These are phyloP conservation scores for Entomobrya proxima DNA, from an alignment of 2,888 invertebrate species.

Conservation along the genomic window DNA sequence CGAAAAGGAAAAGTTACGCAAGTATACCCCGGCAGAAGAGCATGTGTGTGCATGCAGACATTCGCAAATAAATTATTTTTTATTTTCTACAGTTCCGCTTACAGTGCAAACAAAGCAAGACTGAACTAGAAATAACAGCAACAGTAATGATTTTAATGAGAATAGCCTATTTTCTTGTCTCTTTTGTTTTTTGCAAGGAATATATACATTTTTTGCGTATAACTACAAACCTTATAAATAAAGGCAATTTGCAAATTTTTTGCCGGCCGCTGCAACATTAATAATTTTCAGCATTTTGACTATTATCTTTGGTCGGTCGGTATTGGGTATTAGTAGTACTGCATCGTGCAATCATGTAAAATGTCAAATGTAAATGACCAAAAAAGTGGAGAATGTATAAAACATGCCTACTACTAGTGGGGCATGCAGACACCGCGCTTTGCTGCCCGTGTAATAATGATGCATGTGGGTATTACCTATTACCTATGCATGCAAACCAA, in stretches of 20 bases:
- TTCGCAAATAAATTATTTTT: slow-evolving; percentile 27
- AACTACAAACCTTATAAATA: too few species aligned
- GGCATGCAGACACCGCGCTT: not conserved
- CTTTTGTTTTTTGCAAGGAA: not conserved
- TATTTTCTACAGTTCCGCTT: not conserved
- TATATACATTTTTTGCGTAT: too few species aligned
- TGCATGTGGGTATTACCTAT: not conserved
- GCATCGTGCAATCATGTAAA: slow-evolving; percentile 42
- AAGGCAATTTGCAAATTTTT: slow-evolving; percentile 19
- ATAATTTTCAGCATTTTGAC: not conserved
- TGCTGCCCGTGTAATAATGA: not conserved
- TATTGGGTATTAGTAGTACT: not conserved
- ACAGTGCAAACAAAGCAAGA: not conserved
- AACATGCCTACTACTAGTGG: not conserved
- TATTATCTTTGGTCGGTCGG: too few species aligned
- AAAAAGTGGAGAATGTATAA: not conserved
- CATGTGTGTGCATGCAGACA: not conserved
- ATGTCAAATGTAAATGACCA: slow-evolving; percentile 63
- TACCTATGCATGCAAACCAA: not conserved
- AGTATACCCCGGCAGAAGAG: slow-evolving; percentile 15
- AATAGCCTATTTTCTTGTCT: slow-evolving; percentile 37
- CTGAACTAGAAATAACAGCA: too few species aligned
- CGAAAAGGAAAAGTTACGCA: slow-evolving; percentile 5
- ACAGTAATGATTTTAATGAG: slow-evolving; percentile 34
- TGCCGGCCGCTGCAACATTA: not conserved